These are phyloP conservation scores for Echinops telfairi DNA, from an alignment of 2,113 vertebrate genomes.

Conservation along the genomic window DNA sequence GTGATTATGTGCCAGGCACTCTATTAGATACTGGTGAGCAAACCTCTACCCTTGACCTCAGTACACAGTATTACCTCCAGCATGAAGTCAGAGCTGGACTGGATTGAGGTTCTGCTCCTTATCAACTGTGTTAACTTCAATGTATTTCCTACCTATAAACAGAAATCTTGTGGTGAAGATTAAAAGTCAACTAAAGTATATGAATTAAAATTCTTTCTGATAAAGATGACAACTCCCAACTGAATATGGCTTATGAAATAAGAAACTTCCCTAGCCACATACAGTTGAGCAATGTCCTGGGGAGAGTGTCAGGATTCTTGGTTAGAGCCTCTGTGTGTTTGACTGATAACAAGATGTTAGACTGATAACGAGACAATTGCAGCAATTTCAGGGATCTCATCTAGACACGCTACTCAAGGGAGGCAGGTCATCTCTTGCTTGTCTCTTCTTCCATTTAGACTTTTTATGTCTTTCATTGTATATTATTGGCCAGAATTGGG, in stretches of 20 bases:
- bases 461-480: neutral
- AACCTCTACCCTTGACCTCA: too few relatives aligned
- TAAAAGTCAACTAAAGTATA: neutral
- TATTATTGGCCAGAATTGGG: neutral
- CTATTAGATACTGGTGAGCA: neutral
- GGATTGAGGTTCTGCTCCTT: neutral
- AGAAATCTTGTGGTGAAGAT: neutral
- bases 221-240: neutral
- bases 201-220: neutral
- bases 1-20: neutral
- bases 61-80: neutral
- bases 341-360: neutral
- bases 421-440: neutral
- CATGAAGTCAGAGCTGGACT: neutral
- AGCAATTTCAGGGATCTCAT: neutral
- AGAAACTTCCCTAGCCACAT: neutral
- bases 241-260: neutral
- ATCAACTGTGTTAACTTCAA: neutral
- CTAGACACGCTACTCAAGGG: neutral
- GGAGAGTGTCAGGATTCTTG: neutral
- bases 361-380: neutral
- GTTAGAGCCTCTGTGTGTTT: neutral
- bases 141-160: constrained; percentile 17
- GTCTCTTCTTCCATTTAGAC: neutral
- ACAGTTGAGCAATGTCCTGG: neutral